Conservation (phyloP, 2,888 invertebrate species). For the Agrotis clavis region DNA sequence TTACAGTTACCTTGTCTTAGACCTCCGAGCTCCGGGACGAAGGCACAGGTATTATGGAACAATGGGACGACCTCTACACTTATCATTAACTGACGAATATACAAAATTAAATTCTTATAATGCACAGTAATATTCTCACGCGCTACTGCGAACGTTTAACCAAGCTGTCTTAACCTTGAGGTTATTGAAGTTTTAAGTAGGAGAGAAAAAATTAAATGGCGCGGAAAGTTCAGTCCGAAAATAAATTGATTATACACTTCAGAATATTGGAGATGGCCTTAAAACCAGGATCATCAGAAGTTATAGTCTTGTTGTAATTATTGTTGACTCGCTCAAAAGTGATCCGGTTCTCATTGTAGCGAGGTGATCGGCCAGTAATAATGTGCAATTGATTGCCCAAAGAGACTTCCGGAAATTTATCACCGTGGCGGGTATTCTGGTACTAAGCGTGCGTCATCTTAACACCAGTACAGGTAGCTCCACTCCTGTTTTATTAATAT, state of each 20-base stretch:
- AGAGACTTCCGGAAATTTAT: constrained; percentile 72
- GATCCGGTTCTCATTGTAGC: constrained; percentile 77
- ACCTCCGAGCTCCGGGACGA: constrained; percentile 78
- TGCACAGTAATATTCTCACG: constrained; percentile 82
- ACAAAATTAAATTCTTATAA: constrained; percentile 81
- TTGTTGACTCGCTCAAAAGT: constrained; percentile 67
- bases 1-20: constrained; percentile 85
- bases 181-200: constrained; percentile 65
- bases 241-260: constrained; percentile 57
- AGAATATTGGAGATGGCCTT: constrained; percentile 66
- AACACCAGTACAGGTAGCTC: background rate
- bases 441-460: constrained; percentile 27
- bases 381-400: constrained; percentile 55
- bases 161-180: constrained; percentile 74
- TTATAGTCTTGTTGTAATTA: constrained; percentile 72
- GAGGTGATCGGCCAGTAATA: constrained; percentile 78
- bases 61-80: constrained; percentile 84
- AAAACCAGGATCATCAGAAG: constrained; percentile 74
- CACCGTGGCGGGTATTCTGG: constrained; percentile 8
- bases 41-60: constrained; percentile 75
- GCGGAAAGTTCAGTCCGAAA: constrained; percentile 59
- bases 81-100: constrained; percentile 82
- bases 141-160: constrained; percentile 75
- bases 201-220: constrained; percentile 57
- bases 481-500: constrained; percentile 45